Evolutionary conservation across 2,888 invertebrate species (phyloP).

Genomic region (Sarcophaga rosellei): DNA sequence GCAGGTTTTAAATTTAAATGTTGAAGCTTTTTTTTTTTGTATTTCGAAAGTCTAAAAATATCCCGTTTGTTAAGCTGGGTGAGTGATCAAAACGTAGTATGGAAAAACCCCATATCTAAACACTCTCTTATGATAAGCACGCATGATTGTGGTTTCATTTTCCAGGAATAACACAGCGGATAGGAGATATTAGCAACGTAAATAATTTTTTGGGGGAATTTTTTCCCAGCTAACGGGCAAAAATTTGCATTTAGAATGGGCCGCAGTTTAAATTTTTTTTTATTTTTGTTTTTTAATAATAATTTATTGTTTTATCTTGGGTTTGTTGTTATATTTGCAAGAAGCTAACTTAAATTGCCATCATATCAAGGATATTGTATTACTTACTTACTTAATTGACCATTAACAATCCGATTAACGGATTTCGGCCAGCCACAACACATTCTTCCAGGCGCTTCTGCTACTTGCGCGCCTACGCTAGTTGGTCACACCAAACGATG

Average conservation of each 20-base stretch:
- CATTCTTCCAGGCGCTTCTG: too few species aligned
- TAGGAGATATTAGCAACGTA: neutral
- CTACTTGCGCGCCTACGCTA: too few species aligned
- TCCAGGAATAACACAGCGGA: slow-evolving; percentile 29
- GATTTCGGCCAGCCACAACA: too few species aligned
- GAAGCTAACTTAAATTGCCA: too few species aligned
- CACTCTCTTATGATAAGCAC: neutral
- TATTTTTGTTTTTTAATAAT: too few species aligned
- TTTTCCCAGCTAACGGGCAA: neutral
- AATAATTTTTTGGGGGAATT: slow-evolving; percentile 17
- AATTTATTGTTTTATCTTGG: too few species aligned
- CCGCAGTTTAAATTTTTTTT: neutral
- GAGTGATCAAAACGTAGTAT: too few species aligned
- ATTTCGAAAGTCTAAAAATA: slow-evolving; percentile 24
- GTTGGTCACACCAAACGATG: too few species aligned
- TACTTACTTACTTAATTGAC: too few species aligned
- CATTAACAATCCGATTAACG: too few species aligned
- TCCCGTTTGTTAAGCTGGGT: neutral
- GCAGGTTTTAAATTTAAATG: neutral
- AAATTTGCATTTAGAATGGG: slow-evolving; percentile 11
- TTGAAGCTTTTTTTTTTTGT: neutral
- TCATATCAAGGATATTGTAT: too few species aligned
- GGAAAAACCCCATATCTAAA: slow-evolving; percentile 26
- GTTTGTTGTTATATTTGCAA: too few species aligned
- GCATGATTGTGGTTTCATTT: slow-evolving; percentile 39